Percentiles rank a stretch among this genome's conserved stretches.
Evolutionary conservation across 2,888 invertebrate genomes (phyloP).

Genomic region (Schizaphis graminum): DNA sequence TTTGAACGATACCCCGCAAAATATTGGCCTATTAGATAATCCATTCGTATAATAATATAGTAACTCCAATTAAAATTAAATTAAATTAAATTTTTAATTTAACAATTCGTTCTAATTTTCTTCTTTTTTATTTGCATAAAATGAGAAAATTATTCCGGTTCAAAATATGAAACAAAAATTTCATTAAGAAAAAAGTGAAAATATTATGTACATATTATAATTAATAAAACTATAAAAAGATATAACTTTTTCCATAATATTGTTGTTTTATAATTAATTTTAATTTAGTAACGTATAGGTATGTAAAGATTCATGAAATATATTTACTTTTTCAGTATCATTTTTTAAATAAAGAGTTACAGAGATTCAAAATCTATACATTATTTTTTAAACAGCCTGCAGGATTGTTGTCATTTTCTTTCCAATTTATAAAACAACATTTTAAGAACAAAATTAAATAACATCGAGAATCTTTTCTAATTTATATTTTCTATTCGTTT

Average conservation of each 20-base stretch:
- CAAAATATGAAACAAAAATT: background rate
- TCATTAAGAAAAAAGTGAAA: background rate
- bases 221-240: background rate
- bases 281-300: background rate
- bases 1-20: too few species aligned
- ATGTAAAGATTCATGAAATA: too few species aligned
- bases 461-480: background rate
- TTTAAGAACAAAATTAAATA: background rate
- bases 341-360: too few species aligned
- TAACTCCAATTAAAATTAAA: background rate
- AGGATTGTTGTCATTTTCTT: too few species aligned
- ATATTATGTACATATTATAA: too few species aligned
- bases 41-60: background rate
- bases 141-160: background rate
- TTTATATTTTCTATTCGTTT: background rate
- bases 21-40: too few species aligned
- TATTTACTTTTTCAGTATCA: too few species aligned
- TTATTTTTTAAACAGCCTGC: too few species aligned
- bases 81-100: background rate
- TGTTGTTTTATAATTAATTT: background rate
- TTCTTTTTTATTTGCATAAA: background rate
- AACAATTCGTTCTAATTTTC: background rate
- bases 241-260: background rate
- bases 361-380: too few species aligned
- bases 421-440: background rate